phyloP scores from a whole-genome alignment of 2,797 vertebrate genomes.

The Ataeniobius toweri region DNA sequence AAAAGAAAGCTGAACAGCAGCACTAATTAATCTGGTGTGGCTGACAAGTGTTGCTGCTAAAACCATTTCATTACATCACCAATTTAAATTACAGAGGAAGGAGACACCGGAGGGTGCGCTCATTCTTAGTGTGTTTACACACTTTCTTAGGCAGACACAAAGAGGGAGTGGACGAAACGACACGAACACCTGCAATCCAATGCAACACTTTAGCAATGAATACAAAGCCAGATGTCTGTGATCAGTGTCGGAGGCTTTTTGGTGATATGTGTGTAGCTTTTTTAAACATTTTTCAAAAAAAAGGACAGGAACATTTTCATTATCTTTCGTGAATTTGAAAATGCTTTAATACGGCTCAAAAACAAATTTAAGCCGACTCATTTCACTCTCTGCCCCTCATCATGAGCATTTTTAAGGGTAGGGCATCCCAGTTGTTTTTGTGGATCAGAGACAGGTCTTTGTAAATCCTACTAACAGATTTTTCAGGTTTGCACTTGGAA shows the following conservation, averaged over 20 bases:
- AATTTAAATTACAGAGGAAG: slow-evolving; percentile 65
- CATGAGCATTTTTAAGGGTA: not conserved
- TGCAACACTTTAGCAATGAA: slow-evolving; percentile 64
- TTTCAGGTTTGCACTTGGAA: not conserved
- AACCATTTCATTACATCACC: slow-evolving; percentile 79
- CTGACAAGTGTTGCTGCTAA: slow-evolving; percentile 75
- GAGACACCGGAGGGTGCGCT: slow-evolving; percentile 65
- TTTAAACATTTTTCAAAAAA: not conserved
- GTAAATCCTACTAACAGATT: not conserved
- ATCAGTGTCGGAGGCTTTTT: slow-evolving; percentile 10
- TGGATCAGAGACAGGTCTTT: not conserved
- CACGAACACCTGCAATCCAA: slow-evolving; percentile 64
- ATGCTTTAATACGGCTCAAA: not conserved
- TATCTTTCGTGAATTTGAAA: not conserved
- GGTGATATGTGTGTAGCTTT: not conserved
- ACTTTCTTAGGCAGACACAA: slow-evolving; percentile 33
- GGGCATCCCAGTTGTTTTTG: not conserved
- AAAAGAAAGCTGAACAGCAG: slow-evolving; percentile 28
- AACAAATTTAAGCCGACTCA: not conserved
- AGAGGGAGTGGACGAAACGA: slow-evolving; percentile 56
- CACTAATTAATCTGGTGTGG: slow-evolving; percentile 65
- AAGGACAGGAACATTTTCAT: not conserved
- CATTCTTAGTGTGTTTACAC: slow-evolving; percentile 56
- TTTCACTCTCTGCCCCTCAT: not conserved
- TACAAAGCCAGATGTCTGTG: slow-evolving; percentile 10